These are phyloP conservation scores for Dasyornis broadbenti DNA, from an alignment of 2,113 vertebrate genomes.

Conservation along the genomic window DNA sequence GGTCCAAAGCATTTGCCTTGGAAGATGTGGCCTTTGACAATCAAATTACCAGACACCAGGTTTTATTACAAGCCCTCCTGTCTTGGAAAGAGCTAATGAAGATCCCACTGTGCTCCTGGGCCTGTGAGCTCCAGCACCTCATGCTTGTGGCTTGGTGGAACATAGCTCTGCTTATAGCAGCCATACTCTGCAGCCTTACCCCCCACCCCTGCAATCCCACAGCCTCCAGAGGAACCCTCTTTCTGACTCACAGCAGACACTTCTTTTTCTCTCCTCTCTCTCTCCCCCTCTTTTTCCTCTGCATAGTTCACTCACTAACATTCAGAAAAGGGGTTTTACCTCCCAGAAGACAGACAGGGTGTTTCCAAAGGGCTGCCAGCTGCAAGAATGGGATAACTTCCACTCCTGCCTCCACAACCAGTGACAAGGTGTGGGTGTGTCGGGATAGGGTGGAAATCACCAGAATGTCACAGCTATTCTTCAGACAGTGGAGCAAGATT, in stretches of 20 bases:
- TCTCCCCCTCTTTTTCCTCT: not conserved
- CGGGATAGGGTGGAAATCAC: not conserved
- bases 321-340: not conserved
- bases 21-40: not conserved
- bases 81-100: conserved; percentile 26
- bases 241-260: not conserved
- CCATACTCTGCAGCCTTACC: not conserved
- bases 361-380: not conserved
- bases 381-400: not conserved
- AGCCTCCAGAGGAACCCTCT: not conserved
- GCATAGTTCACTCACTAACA: not conserved
- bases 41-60: not conserved
- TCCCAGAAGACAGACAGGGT: not conserved
- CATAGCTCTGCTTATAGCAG: not conserved
- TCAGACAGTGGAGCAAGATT: not conserved
- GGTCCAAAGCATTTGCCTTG: not conserved
- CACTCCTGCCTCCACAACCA: not conserved
- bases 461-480: not conserved
- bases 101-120: not conserved
- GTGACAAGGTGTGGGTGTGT: not conserved
- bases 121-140: not conserved
- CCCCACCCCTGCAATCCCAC: not conserved
- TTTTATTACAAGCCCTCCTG: conserved; percentile 13
- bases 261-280: not conserved
- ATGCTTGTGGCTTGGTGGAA: conserved; percentile 44